Percentiles rank a stretch among this genome's conserved stretches.
Conservation (phyloP, 2,113 vertebrate genomes). For the Daphoenositta chrysoptera region DNA sequence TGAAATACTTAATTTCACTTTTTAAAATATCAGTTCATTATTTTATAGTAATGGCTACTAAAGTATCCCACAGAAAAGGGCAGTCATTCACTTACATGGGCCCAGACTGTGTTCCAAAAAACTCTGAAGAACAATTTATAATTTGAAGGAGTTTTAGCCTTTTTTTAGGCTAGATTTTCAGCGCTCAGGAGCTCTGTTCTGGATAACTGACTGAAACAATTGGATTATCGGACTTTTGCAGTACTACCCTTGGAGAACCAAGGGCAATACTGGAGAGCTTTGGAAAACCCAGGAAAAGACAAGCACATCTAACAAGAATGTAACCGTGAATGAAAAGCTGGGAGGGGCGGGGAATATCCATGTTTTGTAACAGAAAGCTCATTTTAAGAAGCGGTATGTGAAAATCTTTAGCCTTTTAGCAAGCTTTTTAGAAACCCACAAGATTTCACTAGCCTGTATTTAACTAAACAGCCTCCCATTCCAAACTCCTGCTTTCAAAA, state of each 20-base stretch:
- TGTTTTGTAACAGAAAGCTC: background rate
- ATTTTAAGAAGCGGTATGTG: background rate
- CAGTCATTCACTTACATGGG: background rate
- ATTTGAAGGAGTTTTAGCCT: accelerated
- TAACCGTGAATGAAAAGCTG: background rate
- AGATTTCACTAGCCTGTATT: background rate
- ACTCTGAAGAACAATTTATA: background rate
- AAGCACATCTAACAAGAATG: background rate
- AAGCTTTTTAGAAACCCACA: background rate
- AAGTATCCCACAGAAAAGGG: background rate
- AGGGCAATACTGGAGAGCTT: background rate
- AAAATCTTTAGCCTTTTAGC: background rate
- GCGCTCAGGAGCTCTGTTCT: background rate
- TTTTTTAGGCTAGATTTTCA: background rate
- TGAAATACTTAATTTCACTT: background rate
- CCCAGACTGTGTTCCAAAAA: background rate
- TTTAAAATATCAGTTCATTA: background rate
- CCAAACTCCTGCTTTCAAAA: background rate
- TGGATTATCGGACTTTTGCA: background rate
- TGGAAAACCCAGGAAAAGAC: background rate
- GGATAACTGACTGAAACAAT: background rate
- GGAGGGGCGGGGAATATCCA: accelerated
- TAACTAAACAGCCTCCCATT: background rate
- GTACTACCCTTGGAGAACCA: background rate
- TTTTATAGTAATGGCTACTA: background rate